These are phyloP conservation scores for Ichneumon xanthorius DNA, from an alignment of 2,888 invertebrate genomes.

Conservation along the genomic window DNA sequence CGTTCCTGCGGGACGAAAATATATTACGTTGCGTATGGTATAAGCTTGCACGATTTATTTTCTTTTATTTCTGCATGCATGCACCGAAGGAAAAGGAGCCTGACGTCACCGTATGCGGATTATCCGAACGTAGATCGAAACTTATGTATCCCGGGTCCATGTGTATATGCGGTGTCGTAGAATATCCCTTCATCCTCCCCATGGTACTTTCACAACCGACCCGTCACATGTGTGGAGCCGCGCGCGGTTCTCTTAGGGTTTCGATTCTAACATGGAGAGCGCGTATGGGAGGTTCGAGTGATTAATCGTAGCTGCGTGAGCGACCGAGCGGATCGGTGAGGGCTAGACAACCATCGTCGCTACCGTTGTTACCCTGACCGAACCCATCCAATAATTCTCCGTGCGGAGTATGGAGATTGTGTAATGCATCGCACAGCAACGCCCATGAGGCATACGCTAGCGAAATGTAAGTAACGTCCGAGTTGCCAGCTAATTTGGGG, in stretches of 20 bases:
- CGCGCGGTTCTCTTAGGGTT: slow-evolving; percentile 63
- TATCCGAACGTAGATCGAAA: slow-evolving; percentile 61
- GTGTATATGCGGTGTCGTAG: slow-evolving; percentile 34
- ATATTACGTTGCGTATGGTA: slow-evolving; percentile 18
- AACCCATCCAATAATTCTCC: slow-evolving; percentile 62
- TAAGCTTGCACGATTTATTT: slow-evolving; percentile 37
- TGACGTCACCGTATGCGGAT: slow-evolving; percentile 66
- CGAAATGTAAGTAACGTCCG: slow-evolving; percentile 50
- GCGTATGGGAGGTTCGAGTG: slow-evolving; percentile 55
- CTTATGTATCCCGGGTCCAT: slow-evolving; percentile 42
- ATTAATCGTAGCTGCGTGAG: slow-evolving; percentile 66
- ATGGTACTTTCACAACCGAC: slow-evolving; percentile 48
- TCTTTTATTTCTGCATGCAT: slow-evolving; percentile 29
- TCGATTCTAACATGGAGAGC: slow-evolving; percentile 53
- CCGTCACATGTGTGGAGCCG: slow-evolving; percentile 62
- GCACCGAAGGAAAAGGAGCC: slow-evolving; percentile 38
- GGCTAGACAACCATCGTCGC: slow-evolving; percentile 61
- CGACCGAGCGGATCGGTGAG: slow-evolving; percentile 61
- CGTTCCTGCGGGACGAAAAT: slow-evolving; percentile 32
- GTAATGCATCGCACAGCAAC: slow-evolving; percentile 58
- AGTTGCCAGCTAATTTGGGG: slow-evolving; percentile 43
- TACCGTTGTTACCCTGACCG: slow-evolving; percentile 43
- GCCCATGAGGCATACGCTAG: slow-evolving; percentile 64
- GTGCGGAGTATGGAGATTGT: slow-evolving; percentile 51
- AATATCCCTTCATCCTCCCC: slow-evolving; percentile 42